A percentile compares a stretch with the other conserved stretches of the same genome.
Evolutionary conservation across 2,797 vertebrate genomes (phyloP).

Genomic region (Rachycentron canadum): DNA sequence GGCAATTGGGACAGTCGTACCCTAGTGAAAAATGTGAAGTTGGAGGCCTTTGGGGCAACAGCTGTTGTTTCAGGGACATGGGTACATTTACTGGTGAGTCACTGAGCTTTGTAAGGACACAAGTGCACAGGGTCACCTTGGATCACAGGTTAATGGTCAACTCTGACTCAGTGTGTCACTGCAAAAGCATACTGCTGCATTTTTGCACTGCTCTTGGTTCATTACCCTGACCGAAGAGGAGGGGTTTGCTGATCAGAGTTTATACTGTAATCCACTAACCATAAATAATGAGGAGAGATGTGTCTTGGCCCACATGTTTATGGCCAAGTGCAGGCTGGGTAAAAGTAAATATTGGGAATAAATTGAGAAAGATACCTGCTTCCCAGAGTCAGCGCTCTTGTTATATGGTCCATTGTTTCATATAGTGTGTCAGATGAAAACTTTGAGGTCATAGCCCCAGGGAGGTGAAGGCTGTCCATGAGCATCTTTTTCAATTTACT

Average conservation of each 20-base stretch:
- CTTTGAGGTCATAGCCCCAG: conserved; percentile 57
- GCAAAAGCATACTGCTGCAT: conserved; percentile 53
- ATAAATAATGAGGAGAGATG: conserved; percentile 74
- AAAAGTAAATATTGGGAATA: conserved; percentile 54
- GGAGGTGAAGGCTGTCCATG: conserved; percentile 54
- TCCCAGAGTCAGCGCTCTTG: conserved; percentile 53
- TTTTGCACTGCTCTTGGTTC: conserved; percentile 58
- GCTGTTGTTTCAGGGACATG: conserved; percentile 66
- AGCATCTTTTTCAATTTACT: conserved; percentile 68
- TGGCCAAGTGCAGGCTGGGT: conserved; percentile 53
- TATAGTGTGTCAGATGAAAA: conserved; percentile 57
- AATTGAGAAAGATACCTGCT: conserved; percentile 52
- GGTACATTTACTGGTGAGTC: conserved; percentile 46
- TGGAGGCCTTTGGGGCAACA: conserved; percentile 72
- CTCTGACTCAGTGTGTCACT: conserved; percentile 65
- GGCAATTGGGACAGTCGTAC: conserved; percentile 59
- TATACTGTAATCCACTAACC: conserved; percentile 55
- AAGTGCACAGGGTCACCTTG: conserved; percentile 49
- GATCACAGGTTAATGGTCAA: conserved; percentile 76
- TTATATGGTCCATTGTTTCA: conserved; percentile 64
- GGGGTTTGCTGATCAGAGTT: conserved; percentile 73
- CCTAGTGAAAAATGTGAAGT: conserved; percentile 74
- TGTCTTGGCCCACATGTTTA: conserved; percentile 56
- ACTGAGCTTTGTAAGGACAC: conserved; percentile 66
- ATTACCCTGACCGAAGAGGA: conserved; percentile 66